Evolutionary conservation across 2,888 invertebrate species (phyloP).

Genomic region (Entomobrya multifasciata): DNA sequence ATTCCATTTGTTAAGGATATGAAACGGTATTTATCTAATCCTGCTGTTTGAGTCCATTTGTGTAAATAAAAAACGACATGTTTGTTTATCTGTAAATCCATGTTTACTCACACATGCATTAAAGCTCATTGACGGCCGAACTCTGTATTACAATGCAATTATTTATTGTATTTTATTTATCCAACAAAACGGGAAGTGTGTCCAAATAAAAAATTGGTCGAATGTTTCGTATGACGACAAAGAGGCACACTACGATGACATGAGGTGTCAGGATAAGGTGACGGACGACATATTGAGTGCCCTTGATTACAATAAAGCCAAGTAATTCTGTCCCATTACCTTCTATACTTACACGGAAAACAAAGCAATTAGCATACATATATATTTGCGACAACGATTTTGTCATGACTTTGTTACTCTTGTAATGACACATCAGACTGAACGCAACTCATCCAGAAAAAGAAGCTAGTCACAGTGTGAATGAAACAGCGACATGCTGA

Average conservation of each 20-base stretch:
- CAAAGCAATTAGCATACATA: slow-evolving; percentile 42
- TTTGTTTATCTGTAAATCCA: too few species aligned
- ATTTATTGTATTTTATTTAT: background rate
- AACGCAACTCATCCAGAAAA: slow-evolving; percentile 68
- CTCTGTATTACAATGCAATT: background rate
- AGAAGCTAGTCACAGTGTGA: slow-evolving; percentile 55
- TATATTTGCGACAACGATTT: background rate
- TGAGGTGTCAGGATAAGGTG: slow-evolving; percentile 42
- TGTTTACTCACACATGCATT: background rate
- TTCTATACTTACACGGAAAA: slow-evolving; percentile 20
- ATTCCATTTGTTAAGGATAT: background rate
- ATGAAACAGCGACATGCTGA: slow-evolving; percentile 53
- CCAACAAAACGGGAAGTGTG: slow-evolving; percentile 59
- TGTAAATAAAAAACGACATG: too few species aligned
- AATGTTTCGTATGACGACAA: background rate
- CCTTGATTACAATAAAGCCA: slow-evolving; percentile 45
- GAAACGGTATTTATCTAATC: slow-evolving; percentile 22
- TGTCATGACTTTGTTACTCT: slow-evolving; percentile 43
- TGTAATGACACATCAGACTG: slow-evolving; percentile 51
- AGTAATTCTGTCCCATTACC: background rate
- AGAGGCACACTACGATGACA: background rate
- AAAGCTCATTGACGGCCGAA: background rate
- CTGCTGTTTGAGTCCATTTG: too few species aligned
- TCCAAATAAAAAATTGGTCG: slow-evolving; percentile 50
- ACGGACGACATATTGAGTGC: slow-evolving; percentile 42